Percentiles rank a stretch among this genome's conserved stretches.
Conservation (phyloP, 2,113 vertebrate species). For the Antechinus stuartii region DNA sequence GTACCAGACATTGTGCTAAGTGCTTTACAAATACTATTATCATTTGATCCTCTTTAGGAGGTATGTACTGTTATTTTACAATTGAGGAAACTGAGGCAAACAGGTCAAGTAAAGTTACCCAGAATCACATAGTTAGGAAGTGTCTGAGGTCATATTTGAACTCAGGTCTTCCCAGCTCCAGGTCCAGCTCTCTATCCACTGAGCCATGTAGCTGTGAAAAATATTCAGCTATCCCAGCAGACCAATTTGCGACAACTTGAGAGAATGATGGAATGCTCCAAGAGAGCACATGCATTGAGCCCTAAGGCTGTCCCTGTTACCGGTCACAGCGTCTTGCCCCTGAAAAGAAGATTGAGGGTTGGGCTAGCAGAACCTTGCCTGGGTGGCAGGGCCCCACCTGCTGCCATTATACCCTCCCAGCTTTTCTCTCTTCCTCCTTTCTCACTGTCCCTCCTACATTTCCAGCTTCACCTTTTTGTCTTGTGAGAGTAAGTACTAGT, state of each 20-base stretch:
- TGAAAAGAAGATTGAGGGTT: not conserved
- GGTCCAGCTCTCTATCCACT: not conserved
- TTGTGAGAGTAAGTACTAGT: not conserved
- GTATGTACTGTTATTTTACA: not conserved
- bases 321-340: not conserved
- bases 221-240: not conserved
- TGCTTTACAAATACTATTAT: no score
- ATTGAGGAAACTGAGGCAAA: not conserved
- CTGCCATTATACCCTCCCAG: not conserved
- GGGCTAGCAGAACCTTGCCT: not conserved
- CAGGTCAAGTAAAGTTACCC: not conserved
- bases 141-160: not conserved
- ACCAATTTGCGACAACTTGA: not conserved
- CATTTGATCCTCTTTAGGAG: not conserved
- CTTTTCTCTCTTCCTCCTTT: not conserved
- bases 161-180: not conserved
- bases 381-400: not conserved
- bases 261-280: not conserved
- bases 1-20: not conserved
- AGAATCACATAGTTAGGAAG: not conserved
- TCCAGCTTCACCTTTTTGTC: not conserved
- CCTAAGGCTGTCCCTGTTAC: not conserved
- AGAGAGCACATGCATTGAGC: not conserved
- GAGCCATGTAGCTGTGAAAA: not conserved
- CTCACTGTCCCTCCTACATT: not conserved